Evolutionary conservation across 2,888 invertebrate species (phyloP).

Genomic region (Malachius bipustulatus): DNA sequence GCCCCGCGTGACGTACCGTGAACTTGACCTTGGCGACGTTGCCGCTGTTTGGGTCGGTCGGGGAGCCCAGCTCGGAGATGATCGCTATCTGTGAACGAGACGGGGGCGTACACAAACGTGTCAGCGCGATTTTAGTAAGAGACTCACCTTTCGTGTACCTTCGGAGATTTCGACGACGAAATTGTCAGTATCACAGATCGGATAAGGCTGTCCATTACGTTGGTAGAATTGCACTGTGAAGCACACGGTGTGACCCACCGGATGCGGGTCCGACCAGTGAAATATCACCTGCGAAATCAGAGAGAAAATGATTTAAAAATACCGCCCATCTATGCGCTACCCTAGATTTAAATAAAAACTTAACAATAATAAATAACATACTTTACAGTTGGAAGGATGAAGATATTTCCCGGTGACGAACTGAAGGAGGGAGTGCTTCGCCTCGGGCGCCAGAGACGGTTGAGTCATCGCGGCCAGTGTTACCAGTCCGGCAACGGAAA

Average conservation of each 20-base stretch:
- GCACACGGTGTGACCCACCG: conserved; percentile 84
- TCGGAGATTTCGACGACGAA: conserved; percentile 79
- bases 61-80: conserved; percentile 78
- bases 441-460: conserved; percentile 79
- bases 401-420: conserved; percentile 88
- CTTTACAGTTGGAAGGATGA: conserved; percentile 72
- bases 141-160: conserved; percentile 59
- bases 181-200: conserved; percentile 86
- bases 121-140: background rate
- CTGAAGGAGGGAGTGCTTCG: conserved; percentile 77
- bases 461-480: conserved; percentile 86
- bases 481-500: conserved; percentile 78
- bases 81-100: conserved; percentile 57
- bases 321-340: background rate
- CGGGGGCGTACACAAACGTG: background rate
- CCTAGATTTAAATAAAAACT: background rate
- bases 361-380: conserved; percentile 15
- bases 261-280: conserved; percentile 83
- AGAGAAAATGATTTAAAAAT: conserved; percentile 30
- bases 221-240: conserved; percentile 85
- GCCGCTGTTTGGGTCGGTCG: conserved; percentile 70
- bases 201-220: conserved; percentile 88
- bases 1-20: conserved; percentile 82
- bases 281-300: conserved; percentile 52
- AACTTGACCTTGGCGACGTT: conserved; percentile 84